These are phyloP conservation scores for Drosophila paulistorum DNA, from an alignment of 1,140 invertebrate genomes.

Conservation along the genomic window DNA sequence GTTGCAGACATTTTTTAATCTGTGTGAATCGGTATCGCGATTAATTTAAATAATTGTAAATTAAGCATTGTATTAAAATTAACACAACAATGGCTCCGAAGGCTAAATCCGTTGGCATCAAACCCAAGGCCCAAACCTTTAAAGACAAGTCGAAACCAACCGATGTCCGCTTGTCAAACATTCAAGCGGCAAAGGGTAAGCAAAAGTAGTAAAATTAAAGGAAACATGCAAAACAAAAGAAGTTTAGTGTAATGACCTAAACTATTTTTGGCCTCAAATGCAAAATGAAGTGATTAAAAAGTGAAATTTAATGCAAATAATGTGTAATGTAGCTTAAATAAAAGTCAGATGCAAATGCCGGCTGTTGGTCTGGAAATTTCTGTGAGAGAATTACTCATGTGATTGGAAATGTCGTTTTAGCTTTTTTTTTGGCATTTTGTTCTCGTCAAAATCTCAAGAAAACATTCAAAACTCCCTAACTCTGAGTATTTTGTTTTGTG, in stretches of 20 bases:
- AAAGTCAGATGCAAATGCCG: conserved; percentile 64
- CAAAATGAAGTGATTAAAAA: background rate
- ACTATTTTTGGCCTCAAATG: conserved; percentile 23
- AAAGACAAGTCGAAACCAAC: conserved; percentile 97
- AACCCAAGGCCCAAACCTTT: conserved; percentile 84
- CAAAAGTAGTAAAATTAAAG: conserved; percentile 27
- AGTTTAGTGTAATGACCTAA: background rate
- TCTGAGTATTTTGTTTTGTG: conserved; percentile 22
- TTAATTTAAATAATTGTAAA: conserved; percentile 45
- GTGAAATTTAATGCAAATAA: background rate
- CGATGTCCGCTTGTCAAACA: conserved; percentile 97
- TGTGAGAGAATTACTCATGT: conserved; percentile 71
- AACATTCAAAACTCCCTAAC: conserved; percentile 10
- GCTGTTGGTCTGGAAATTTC: conserved; percentile 77
- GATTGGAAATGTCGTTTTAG: conserved; percentile 39
- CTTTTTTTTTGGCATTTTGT: background rate
- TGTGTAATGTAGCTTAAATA: conserved; percentile 26
- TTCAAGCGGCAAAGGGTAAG: conserved; percentile 98
- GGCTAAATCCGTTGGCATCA: conserved; percentile 65
- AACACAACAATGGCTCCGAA: conserved; percentile 76
- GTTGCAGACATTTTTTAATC: conserved; percentile 55
- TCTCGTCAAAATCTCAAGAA: background rate
- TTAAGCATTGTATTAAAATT: conserved; percentile 29
- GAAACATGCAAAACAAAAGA: conserved; percentile 12
- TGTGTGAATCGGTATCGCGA: conserved; percentile 56